phyloP scores from a whole-genome alignment of 1,140 invertebrate species.

The Drosophila athabasca region DNA sequence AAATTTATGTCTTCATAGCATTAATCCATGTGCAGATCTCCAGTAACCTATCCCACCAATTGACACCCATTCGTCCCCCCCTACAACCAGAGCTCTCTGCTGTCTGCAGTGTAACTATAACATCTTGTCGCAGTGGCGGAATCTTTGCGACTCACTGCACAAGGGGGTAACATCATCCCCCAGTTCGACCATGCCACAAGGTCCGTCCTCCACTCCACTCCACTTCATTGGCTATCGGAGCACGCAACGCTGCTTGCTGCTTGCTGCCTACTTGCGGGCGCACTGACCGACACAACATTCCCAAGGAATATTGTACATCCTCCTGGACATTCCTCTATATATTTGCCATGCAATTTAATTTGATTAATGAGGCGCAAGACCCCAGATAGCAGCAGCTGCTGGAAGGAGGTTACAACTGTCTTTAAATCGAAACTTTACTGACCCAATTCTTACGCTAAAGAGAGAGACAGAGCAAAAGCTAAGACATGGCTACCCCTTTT shows the following conservation, averaged over 20 bases:
- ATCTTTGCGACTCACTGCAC: conserved; percentile 42
- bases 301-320: background rate
- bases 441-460: conserved; percentile 32
- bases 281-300: conserved; percentile 29
- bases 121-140: conserved; percentile 13
- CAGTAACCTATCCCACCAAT: no score
- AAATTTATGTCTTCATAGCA: no score
- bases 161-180: background rate
- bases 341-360: conserved; percentile 64
- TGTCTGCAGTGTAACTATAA: background rate
- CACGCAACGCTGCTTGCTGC: conserved; percentile 5
- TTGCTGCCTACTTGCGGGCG: conserved; percentile 34
- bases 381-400: conserved; percentile 52
- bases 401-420: background rate
- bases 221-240: conserved; percentile 18
- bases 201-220: no score
- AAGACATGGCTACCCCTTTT: background rate
- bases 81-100: no score
- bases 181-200: no score
- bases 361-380: conserved; percentile 71
- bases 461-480: background rate
- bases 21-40: no score
- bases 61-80: no score
- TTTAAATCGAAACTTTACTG: conserved; percentile 34
- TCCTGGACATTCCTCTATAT: no score